These are phyloP conservation scores for Phoxinus phoxinus DNA, from an alignment of 2,113 vertebrate species.

Conservation along the genomic window DNA sequence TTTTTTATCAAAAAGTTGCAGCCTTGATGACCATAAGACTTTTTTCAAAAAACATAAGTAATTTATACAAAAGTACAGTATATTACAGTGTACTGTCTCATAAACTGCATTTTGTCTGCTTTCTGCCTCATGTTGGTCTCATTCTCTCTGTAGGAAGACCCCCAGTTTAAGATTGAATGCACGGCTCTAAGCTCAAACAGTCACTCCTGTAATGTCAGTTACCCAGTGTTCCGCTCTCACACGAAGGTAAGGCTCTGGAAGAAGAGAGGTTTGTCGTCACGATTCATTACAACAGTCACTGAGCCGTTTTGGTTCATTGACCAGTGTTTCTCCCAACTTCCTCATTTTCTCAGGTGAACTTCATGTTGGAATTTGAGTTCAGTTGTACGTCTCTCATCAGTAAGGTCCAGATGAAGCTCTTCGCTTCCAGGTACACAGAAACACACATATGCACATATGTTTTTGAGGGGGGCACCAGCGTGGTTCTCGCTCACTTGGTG, in stretches of 20 bases:
- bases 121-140: neutral
- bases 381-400: constrained; percentile 85
- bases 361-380: constrained; percentile 91
- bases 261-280: neutral
- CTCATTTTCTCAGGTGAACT: constrained; percentile 79
- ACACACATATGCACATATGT: neutral
- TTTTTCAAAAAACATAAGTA: neutral
- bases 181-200: constrained; percentile 70
- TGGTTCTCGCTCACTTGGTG: neutral
- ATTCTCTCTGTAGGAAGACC: constrained; percentile 73
- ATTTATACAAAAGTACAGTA: neutral
- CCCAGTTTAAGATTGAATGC: constrained; percentile 86
- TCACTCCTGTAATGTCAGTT: constrained; percentile 85
- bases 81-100: neutral
- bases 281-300: constrained; percentile 1
- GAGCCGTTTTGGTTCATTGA: neutral
- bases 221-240: constrained; percentile 86
- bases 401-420: constrained; percentile 80
- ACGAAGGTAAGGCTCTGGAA: constrained; percentile 78
- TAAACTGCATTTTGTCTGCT: neutral
- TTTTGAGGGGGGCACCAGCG: neutral
- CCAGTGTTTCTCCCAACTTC: neutral
- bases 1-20: neutral
- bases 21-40: neutral
- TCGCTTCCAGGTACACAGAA: constrained; percentile 79